Evolutionary conservation across 2,113 vertebrate genomes (phyloP).

Genomic region (Corythornis madagascariensis): DNA sequence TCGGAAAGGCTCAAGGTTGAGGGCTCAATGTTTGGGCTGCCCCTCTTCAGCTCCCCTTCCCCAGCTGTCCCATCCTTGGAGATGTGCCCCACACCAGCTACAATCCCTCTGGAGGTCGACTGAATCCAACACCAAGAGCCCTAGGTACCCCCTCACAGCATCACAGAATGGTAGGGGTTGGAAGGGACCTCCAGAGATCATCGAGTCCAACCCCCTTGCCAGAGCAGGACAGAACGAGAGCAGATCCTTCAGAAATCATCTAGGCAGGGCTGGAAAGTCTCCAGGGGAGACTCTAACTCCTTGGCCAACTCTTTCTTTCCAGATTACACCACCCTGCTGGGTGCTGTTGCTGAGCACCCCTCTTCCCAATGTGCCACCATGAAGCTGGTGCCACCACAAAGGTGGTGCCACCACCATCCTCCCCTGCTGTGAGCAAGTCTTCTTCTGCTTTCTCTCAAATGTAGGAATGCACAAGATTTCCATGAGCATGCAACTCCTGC

Average conservation of each 20-base stretch:
- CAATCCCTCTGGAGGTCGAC: rapidly evolving
- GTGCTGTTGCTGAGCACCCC: not conserved
- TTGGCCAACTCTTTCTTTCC: not conserved
- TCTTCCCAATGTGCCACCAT: not conserved
- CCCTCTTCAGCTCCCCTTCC: not conserved
- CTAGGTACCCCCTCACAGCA: not conserved
- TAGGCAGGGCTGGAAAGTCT: no score
- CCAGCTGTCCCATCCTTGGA: not conserved
- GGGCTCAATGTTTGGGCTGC: not conserved
- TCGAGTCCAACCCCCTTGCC: no score
- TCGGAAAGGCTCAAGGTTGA: not conserved
- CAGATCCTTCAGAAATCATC: no score
- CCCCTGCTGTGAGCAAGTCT: rapidly evolving
- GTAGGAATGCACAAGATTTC: not conserved
- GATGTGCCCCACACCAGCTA: not conserved
- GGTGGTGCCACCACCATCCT: no score
- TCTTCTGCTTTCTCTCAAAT: not conserved
- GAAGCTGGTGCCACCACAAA: not conserved
- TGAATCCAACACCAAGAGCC: not conserved
- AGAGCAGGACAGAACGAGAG: no score
- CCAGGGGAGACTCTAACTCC: not conserved
- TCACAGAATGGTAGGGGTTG: no score
- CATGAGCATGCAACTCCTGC: no score
- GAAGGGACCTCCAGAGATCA: no score
- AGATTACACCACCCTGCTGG: not conserved